Evolutionary conservation across 2,888 invertebrate species (phyloP).

Genomic region (Lysandra coridon): DNA sequence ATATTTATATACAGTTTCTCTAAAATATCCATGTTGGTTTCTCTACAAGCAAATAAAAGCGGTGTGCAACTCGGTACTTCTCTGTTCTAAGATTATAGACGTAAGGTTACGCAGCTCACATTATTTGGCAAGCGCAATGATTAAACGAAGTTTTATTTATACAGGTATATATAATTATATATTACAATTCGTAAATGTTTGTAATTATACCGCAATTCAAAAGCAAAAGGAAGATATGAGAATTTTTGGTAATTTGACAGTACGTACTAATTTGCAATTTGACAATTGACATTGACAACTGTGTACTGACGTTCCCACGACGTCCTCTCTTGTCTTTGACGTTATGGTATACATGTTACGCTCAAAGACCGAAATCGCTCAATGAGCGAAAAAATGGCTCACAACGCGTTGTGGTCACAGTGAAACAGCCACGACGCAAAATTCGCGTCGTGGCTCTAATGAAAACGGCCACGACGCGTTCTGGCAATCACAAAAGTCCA

Average conservation of each 20-base stretch:
- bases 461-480: too few species aligned
- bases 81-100: slow-evolving; percentile 32
- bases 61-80: slow-evolving; percentile 27
- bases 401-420: too few species aligned
- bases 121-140: slow-evolving; percentile 71
- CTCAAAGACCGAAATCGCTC: too few species aligned
- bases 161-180: background rate
- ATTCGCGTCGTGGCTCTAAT: too few species aligned
- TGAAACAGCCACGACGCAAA: too few species aligned
- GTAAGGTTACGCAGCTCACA: slow-evolving; percentile 60
- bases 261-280: background rate
- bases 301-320: background rate
- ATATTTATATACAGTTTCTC: slow-evolving; percentile 63
- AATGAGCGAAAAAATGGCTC: too few species aligned
- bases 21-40: slow-evolving; percentile 62
- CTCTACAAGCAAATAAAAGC: slow-evolving; percentile 1
- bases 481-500: too few species aligned
- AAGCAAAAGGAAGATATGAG: background rate
- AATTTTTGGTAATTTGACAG: background rate
- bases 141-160: slow-evolving; percentile 34
- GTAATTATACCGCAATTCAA: background rate
- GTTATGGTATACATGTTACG: background rate
- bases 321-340: background rate
- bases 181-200: background rate
- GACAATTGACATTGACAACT: background rate